A percentile compares a stretch with the other conserved stretches of the same genome.
Conservation (phyloP, 2,797 vertebrate genomes). For the Sitta carolinensis region DNA sequence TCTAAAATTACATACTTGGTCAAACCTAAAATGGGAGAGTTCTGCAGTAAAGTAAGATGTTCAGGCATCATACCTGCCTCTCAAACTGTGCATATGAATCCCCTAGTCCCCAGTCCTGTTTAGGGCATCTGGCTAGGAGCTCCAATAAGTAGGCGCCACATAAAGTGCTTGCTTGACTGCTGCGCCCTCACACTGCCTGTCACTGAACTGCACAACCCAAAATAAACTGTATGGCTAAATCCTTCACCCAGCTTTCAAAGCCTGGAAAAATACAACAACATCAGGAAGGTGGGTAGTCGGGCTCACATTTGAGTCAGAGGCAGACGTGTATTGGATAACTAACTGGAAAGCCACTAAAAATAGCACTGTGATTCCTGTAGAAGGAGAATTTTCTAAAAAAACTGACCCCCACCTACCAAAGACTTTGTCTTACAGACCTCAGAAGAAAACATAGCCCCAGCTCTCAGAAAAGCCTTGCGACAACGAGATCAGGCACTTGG, state of each 20-base stretch:
- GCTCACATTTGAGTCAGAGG: neutral
- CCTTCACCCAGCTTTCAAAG: neutral
- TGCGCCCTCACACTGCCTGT: neutral
- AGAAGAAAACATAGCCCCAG: neutral
- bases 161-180: neutral
- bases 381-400: neutral
- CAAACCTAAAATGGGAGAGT: neutral
- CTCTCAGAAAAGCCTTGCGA: neutral
- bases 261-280: neutral
- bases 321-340: neutral
- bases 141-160: neutral
- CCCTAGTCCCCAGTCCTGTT: neutral
- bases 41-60: neutral
- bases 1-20: neutral
- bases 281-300: neutral
- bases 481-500: slow-evolving; percentile 37
- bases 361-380: neutral
- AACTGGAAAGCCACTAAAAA: neutral
- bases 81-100: neutral
- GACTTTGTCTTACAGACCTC: neutral
- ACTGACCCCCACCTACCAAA: neutral
- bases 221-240: neutral
- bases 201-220: neutral
- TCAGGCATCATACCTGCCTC: neutral
- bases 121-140: neutral